Conservation (phyloP, 2,888 invertebrate genomes). For the Ephialtes manifestator region DNA sequence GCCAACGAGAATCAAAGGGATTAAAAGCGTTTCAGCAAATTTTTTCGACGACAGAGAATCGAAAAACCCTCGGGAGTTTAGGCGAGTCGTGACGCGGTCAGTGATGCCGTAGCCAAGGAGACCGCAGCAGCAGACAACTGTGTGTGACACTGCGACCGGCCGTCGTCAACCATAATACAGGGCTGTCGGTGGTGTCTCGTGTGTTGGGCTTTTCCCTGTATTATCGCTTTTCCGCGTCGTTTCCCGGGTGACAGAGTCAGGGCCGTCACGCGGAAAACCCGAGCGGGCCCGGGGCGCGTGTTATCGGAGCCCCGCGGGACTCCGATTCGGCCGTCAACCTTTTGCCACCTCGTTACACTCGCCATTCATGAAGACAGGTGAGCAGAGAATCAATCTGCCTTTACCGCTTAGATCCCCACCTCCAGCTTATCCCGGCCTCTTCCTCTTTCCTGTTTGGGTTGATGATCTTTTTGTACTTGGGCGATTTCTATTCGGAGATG, state of each 20-base stretch:
- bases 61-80: neutral
- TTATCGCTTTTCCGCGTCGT: constrained; percentile 72
- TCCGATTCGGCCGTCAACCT: constrained; percentile 71
- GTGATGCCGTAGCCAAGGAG: constrained; percentile 86
- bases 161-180: constrained; percentile 77
- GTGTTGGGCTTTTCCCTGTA: constrained; percentile 12
- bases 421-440: neutral
- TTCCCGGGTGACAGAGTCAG: constrained; percentile 80
- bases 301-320: constrained; percentile 71
- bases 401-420: constrained; percentile 2
- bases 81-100: constrained; percentile 77
- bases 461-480: neutral
- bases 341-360: constrained; percentile 73
- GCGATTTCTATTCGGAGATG: neutral
- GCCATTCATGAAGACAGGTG: constrained; percentile 85
- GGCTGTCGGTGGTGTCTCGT: constrained; percentile 28
- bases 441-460: neutral
- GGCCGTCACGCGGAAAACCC: constrained; percentile 67
- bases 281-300: constrained; percentile 74
- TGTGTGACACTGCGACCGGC: constrained; percentile 79
- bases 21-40: neutral
- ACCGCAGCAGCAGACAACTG: constrained; percentile 84
- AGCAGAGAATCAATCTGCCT: constrained; percentile 69
- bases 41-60: neutral
- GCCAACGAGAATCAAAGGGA: no score